These are phyloP conservation scores for Scelioninae gen. 2 DNA, from an alignment of 2,888 invertebrate species.

Conservation along the genomic window DNA sequence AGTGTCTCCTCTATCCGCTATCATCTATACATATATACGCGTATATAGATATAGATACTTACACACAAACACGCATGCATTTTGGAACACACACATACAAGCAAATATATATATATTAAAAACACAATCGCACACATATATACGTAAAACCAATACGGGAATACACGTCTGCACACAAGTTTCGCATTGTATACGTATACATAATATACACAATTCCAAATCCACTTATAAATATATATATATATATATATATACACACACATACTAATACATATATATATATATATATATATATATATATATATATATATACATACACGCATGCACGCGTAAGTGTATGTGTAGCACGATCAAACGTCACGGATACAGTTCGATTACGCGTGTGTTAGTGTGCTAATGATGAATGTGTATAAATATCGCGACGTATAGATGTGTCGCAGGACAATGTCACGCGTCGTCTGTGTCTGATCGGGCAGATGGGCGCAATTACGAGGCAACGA, in stretches of 20 bases:
- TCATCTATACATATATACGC: not conserved
- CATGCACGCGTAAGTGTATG: no score
- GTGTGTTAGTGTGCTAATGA: slow-evolving; percentile 18
- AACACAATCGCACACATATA: no score
- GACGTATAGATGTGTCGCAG: slow-evolving; percentile 16
- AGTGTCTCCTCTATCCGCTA: slow-evolving; percentile 22
- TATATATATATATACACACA: no score
- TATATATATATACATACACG: slow-evolving; percentile 2
- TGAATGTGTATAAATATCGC: slow-evolving; percentile 27
- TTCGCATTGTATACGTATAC: no score
- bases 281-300: slow-evolving; percentile 8
- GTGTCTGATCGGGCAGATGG: slow-evolving; percentile 39
- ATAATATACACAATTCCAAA: no score
- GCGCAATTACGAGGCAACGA: slow-evolving; percentile 19
- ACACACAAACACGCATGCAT: slow-evolving; percentile 2
- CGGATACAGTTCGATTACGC: not conserved
- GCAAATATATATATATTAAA: no score
- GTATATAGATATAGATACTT: slow-evolving; percentile 5
- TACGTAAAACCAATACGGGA: no score
- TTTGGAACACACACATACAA: not conserved
- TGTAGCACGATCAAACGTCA: slow-evolving; percentile 6
- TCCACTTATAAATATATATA: no score
- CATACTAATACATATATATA: slow-evolving; percentile 5
- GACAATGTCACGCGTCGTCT: slow-evolving; percentile 45
- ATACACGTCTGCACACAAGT: no score